Base-by-base conservation (phyloP, 2,888 invertebrate species). In the Matsumyia berberina region DNA sequence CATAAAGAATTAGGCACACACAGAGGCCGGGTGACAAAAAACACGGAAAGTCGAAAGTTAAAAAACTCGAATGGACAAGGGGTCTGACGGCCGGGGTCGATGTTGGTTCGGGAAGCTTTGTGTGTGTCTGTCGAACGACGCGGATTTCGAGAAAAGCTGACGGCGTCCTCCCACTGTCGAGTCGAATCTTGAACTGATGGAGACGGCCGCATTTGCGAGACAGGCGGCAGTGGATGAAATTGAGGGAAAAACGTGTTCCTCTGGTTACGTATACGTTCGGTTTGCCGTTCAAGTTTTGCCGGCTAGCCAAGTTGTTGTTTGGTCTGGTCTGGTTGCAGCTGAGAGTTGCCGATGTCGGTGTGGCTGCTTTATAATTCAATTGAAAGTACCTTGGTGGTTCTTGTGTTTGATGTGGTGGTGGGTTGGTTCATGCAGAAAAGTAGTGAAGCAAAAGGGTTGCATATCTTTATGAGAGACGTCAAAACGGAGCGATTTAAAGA, bases 261-360 rank as follows among this genome's bases (percentile, higher is more conserved):
- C 85, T 85, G 85, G 85, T 85, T 80, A 76, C 85, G 79, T 85
- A 64, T 70, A 85, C 69, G 74, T 79, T 58, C 74, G 79, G 74
- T 85, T 79, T 85, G 74, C 11, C 53, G 80, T 85, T 64, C 85
- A 85, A 85, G 85, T 85, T 85, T 85, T 70, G 85, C 85, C 85
- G 85, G 85, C 85, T 80, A 70, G 70, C 80, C 64, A n/a, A 80
- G 66, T 80, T 85, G 85, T 85, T 85, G 80, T 79, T 85, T 76
- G 85, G 83, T 80, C 80, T 85, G 69, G 73, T 80, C 31, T 70
- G 80, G 74, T 80, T 85, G 85, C 66, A 66, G 31, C 17, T 6
- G 9, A 11, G 85, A 46, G 85, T 85, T 85, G 85, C 74, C 85
- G 17, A 53, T 67, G 66, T 19, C 8, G 8, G n/a, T n/a, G 1